A percentile compares a stretch with the other conserved stretches of the same genome.
Conservation (phyloP, 2,797 vertebrate genomes). For the Pangasius krempfi region DNA sequence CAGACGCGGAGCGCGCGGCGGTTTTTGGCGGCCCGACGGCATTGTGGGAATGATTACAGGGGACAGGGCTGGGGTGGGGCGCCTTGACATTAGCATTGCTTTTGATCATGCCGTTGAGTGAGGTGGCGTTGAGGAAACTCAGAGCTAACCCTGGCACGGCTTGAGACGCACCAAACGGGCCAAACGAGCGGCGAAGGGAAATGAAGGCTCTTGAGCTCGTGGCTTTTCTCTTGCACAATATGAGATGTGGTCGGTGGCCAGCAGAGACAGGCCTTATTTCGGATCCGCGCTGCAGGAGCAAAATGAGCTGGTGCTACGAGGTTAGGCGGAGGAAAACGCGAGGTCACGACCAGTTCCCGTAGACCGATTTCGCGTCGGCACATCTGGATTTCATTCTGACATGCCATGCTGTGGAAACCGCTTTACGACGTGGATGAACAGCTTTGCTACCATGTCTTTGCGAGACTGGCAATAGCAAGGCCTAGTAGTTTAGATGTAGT, state of each 20-base stretch:
- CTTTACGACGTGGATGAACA: slow-evolving; percentile 30
- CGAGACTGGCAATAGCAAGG: slow-evolving; percentile 10
- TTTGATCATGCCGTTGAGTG: slow-evolving; percentile 62
- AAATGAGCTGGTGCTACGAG: slow-evolving; percentile 31
- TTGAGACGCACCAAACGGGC: slow-evolving; percentile 36
- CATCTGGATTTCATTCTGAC: slow-evolving; percentile 41
- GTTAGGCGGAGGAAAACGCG: slow-evolving; percentile 21
- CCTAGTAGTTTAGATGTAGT: neutral
- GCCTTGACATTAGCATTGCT: slow-evolving; percentile 63
- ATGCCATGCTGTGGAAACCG: slow-evolving; percentile 17
- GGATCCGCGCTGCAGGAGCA: slow-evolving; percentile 6
- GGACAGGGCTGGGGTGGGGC: slow-evolving; percentile 39
- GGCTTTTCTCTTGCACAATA: slow-evolving; percentile 50
- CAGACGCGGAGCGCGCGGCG: slow-evolving; percentile 57
- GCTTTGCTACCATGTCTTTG: slow-evolving; percentile 18
- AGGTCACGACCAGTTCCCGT: slow-evolving; percentile 40
- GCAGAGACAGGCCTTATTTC: slow-evolving; percentile 42
- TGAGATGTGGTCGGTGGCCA: slow-evolving; percentile 41
- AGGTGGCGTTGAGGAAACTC: slow-evolving; percentile 64
- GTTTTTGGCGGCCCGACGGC: slow-evolving; percentile 53
- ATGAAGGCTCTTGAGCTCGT: slow-evolving; percentile 49
- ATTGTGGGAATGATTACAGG: slow-evolving; percentile 63
- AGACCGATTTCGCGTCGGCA: neutral
- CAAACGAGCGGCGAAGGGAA: slow-evolving; percentile 52
- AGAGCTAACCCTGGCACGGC: slow-evolving; percentile 57